Evolutionary conservation across 2,797 vertebrate species (phyloP).

Genomic region (Oryzias dopingdopingensis): DNA sequence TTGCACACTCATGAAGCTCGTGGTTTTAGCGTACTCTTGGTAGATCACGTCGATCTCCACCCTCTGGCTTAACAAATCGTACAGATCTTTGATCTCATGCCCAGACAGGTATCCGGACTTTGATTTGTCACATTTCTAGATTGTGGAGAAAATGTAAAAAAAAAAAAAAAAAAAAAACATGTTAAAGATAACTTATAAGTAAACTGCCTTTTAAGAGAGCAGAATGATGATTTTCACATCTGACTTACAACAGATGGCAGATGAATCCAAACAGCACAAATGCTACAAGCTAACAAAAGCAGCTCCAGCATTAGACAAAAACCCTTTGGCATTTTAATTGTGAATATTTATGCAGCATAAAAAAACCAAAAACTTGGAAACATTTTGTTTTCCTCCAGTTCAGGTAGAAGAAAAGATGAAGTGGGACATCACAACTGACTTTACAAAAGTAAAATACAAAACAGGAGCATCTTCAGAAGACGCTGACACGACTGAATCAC

Average conservation of each 20-base stretch:
- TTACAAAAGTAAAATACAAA: no score
- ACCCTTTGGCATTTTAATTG: no score
- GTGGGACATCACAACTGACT: no score
- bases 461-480: background rate
- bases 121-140: slow-evolving; percentile 89
- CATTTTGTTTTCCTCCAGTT: no score
- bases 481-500: slow-evolving; percentile 62
- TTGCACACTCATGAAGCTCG: slow-evolving; percentile 79
- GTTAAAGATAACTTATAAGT: background rate
- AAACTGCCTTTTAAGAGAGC: background rate
- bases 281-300: no score
- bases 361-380: no score
- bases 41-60: slow-evolving; percentile 87
- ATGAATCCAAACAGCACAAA: no score
- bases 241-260: no score
- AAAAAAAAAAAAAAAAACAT: background rate
- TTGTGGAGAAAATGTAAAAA: background rate
- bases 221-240: no score
- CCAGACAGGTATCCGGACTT: slow-evolving; percentile 85
- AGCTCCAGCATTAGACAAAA: no score
- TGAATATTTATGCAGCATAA: no score
- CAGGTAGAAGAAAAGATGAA: no score
- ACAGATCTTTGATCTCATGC: slow-evolving; percentile 89
- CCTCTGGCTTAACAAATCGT: slow-evolving; percentile 86
- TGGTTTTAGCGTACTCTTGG: slow-evolving; percentile 68